These are phyloP conservation scores for Hipparchia sbordonii DNA, from an alignment of 2,888 invertebrate species.

Conservation along the genomic window DNA sequence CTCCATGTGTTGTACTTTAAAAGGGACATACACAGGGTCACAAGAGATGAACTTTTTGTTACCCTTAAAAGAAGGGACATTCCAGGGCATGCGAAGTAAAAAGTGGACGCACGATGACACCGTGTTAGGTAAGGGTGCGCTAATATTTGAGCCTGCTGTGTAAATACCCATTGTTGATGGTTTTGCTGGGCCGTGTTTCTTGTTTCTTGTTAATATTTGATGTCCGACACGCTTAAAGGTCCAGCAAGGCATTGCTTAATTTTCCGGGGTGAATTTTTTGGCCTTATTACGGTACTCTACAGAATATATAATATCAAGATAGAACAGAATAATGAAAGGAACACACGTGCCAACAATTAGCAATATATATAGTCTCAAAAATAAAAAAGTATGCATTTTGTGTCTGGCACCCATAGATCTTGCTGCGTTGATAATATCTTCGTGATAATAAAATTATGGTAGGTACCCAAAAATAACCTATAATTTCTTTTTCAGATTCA, in stretches of 20 bases:
- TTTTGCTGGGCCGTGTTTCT: slow-evolving; percentile 1
- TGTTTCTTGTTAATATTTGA: slow-evolving; percentile 18
- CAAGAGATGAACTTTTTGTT: slow-evolving; percentile 63
- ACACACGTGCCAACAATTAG: too few relatives aligned
- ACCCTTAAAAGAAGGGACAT: slow-evolving; percentile 76
- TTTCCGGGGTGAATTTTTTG: background rate
- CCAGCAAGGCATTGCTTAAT: background rate
- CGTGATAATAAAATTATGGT: too few relatives aligned
- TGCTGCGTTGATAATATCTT: too few relatives aligned
- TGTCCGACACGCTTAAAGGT: background rate
- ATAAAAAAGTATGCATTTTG: too few relatives aligned
- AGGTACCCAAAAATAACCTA: background rate
- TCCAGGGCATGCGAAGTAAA: slow-evolving; percentile 82
- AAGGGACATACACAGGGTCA: too few relatives aligned
- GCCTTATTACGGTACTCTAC: background rate
- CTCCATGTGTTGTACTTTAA: too few relatives aligned
- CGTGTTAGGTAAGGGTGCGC: slow-evolving; percentile 26
- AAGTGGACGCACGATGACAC: slow-evolving; percentile 69
- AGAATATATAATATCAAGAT: too few relatives aligned
- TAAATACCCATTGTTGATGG: slow-evolving; percentile 1
- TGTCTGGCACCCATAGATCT: too few relatives aligned
- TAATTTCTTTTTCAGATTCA: slow-evolving; percentile 51
- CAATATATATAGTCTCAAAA: too few relatives aligned
- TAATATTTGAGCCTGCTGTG: background rate
- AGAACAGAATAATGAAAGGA: too few relatives aligned